Conservation (phyloP, 2,113 vertebrate species). For the Cricetomys ansorgei region DNA sequence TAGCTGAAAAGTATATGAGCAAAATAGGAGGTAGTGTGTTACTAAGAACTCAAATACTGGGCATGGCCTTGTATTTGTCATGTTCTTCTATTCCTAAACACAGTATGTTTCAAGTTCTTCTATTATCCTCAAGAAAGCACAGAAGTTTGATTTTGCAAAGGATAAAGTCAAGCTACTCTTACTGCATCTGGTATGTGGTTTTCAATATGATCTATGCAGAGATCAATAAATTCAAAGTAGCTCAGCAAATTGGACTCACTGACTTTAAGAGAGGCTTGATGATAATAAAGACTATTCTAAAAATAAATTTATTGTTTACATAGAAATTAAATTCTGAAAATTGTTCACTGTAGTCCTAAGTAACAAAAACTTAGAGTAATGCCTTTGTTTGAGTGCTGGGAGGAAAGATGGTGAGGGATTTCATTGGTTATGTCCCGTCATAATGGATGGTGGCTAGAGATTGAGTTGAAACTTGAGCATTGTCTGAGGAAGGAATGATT, state of each 20-base stretch:
- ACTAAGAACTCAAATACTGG: neutral
- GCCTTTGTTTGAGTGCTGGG: neutral
- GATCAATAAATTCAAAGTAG: neutral
- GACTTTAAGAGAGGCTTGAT: neutral
- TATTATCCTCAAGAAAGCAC: neutral
- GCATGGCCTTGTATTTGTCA: accelerated
- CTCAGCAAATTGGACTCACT: neutral
- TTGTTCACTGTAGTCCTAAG: neutral
- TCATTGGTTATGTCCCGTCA: neutral
- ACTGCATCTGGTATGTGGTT: neutral
- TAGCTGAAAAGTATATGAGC: neutral
- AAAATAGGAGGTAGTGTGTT: neutral
- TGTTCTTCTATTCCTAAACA: neutral
- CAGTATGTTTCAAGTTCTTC: neutral
- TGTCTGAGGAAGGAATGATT: neutral
- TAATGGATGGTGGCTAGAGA: neutral
- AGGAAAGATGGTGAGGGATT: neutral
- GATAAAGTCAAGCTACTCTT: neutral
- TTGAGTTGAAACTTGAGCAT: neutral
- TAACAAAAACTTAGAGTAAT: neutral
- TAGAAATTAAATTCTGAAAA: neutral
- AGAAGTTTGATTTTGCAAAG: neutral
- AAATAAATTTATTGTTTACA: neutral
- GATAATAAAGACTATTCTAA: neutral
- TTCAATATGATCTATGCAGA: neutral